Evolutionary conservation across 35 echinoderm and acorn worm genomes (phyloP), one percentile per base, ranked within the genome.

Genomic region (Holothuria glaberrima): DNA sequence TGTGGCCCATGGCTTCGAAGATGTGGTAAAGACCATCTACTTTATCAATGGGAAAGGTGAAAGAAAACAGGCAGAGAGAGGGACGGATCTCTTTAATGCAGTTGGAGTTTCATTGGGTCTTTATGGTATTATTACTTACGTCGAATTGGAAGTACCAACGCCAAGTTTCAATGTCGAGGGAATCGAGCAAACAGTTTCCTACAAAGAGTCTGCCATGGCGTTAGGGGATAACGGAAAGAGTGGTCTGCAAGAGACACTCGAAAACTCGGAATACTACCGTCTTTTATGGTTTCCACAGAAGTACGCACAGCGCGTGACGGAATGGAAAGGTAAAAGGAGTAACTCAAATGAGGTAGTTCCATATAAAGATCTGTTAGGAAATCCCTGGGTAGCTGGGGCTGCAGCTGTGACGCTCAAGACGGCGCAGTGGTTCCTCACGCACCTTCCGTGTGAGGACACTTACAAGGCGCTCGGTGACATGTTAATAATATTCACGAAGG

Each of bases 91-190:
- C 18, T 87, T 87, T 28, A 87, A 87, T 61, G 84, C 84, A 1
- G 60, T 87, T 48, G 84, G 84, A 27, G 84, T 87, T 19, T 87
- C 84, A 24, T 13, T 87, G 84, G 84, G 84, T 66, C 84, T 87
- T 3, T 87, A 67, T 22, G 84, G 84, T 13, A n/a, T 87, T 33
- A 50, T 87, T 6, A 87, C 84, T 12, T 70, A 87, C 22, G 62
- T 87, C 7, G 84, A 67, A 25, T 9, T 87, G 20, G 33, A 68
- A 35, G 60, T 87, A 34, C 28, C 33, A 2, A 66, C 59, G 20
- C 84, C 84, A 48, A 70, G 60, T 45, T 87, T 68, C 65, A 70
- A 87, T 22, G 84, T 87, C 20, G 52, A 64, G 30, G 84, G 84
- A 31, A 64, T 34, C 34, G 84, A 87, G n/a, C 30, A 68, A 70